Percentiles rank a stretch among this genome's conserved stretches.
Evolutionary conservation across 2,797 vertebrate species (phyloP).

Genomic region (Peromyscus melanophrys): DNA sequence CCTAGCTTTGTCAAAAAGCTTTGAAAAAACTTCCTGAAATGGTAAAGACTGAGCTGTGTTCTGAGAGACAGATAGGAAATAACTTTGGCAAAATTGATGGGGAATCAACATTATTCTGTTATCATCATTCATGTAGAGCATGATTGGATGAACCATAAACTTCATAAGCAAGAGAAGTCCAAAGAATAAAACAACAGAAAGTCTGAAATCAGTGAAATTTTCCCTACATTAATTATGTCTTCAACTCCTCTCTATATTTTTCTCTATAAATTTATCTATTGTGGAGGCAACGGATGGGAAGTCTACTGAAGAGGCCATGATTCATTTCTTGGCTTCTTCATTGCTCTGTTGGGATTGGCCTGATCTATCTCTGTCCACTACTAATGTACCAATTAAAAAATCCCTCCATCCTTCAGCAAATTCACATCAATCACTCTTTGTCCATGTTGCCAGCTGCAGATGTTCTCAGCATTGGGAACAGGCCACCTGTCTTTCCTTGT

Average conservation of each 20-base stretch:
- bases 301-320: background rate
- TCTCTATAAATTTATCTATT: background rate
- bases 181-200: background rate
- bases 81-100: background rate
- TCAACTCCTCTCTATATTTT: background rate
- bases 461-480: constrained; percentile 55
- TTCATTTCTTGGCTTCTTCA: constrained; percentile 55
- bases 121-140: background rate
- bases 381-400: constrained; percentile 68
- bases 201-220: background rate
- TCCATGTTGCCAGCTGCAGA: constrained; percentile 35
- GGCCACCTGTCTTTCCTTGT: constrained; percentile 48
- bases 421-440: constrained; percentile 57
- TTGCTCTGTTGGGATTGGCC: constrained; percentile 58
- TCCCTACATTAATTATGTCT: background rate
- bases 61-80: background rate
- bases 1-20: background rate
- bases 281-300: background rate
- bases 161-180: background rate
- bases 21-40: background rate
- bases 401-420: constrained; percentile 65
- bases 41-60: background rate
- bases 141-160: background rate
- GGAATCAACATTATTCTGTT: background rate
- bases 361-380: constrained; percentile 66